Evolutionary conservation across 2,888 invertebrate species (phyloP).

Genomic region (Oscheius onirici): DNA sequence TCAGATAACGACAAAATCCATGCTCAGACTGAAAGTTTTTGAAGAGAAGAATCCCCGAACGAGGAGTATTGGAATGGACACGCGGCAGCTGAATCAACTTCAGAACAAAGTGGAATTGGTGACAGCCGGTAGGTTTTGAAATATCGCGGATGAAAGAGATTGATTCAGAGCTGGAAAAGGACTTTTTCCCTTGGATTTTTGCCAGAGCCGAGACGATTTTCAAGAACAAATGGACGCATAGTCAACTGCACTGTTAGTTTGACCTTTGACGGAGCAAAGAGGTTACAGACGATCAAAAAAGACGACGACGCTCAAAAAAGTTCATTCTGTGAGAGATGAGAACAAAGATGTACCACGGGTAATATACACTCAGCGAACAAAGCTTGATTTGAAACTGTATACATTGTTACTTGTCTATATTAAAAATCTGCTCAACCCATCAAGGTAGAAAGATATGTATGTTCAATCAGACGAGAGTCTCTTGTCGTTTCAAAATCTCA

Average conservation of each 20-base stretch:
- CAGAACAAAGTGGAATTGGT: constrained; percentile 41
- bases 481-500: too few relatives aligned
- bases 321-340: too few relatives aligned
- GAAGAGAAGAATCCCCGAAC: constrained; percentile 38
- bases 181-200: constrained; percentile 66
- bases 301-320: too few relatives aligned
- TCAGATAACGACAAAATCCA: constrained; percentile 34
- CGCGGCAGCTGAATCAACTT: constrained; percentile 42
- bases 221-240: constrained; percentile 17
- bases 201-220: constrained; percentile 50
- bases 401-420: too few relatives aligned
- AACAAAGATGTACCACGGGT: too few relatives aligned
- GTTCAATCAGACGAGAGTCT: too few relatives aligned
- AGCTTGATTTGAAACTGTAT: too few relatives aligned
- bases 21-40: constrained; percentile 38
- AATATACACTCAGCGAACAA: too few relatives aligned
- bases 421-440: too few relatives aligned
- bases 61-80: constrained; percentile 48
- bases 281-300: too few relatives aligned
- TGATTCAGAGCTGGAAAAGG: constrained; percentile 58
- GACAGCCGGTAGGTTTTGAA: constrained; percentile 36
- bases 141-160: neutral
- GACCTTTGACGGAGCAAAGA: too few relatives aligned
- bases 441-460: too few relatives aligned
- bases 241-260: neutral